These are phyloP conservation scores for Zhengitettix transpicula DNA, from an alignment of 2,888 invertebrate genomes.

Conservation along the genomic window DNA sequence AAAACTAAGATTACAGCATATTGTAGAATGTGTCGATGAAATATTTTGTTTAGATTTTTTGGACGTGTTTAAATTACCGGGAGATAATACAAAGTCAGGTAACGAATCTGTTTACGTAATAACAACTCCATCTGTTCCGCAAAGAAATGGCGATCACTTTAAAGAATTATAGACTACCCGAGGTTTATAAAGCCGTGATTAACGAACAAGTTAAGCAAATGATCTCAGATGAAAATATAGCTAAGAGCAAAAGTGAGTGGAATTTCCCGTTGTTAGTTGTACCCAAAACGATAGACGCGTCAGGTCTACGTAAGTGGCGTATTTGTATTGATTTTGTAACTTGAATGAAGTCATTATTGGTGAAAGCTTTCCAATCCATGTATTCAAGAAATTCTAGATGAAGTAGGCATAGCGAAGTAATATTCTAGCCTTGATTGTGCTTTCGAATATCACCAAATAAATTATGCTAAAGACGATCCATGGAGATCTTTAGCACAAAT, in stretches of 20 bases:
- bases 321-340: slow-evolving; percentile 16
- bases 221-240: background rate
- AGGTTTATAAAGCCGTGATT: background rate
- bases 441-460: slow-evolving; percentile 20
- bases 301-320: slow-evolving; percentile 15
- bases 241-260: background rate
- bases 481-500: slow-evolving; percentile 17
- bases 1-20: background rate
- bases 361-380: slow-evolving; percentile 14
- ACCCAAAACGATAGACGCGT: slow-evolving; percentile 17
- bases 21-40: background rate
- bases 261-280: slow-evolving; percentile 16
- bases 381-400: slow-evolving; percentile 19
- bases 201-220: background rate
- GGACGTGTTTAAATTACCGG: background rate
- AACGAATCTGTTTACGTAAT: no score
- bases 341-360: slow-evolving; percentile 14
- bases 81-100: background rate
- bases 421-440: slow-evolving; percentile 20
- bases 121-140: no score
- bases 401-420: slow-evolving; percentile 18
- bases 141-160: no score
- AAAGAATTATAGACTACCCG: background rate
- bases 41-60: background rate
- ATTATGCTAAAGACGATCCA: slow-evolving; percentile 14